Conservation (phyloP, 1,140 invertebrate genomes). For the Pentalonia nigronervosa region DNA sequence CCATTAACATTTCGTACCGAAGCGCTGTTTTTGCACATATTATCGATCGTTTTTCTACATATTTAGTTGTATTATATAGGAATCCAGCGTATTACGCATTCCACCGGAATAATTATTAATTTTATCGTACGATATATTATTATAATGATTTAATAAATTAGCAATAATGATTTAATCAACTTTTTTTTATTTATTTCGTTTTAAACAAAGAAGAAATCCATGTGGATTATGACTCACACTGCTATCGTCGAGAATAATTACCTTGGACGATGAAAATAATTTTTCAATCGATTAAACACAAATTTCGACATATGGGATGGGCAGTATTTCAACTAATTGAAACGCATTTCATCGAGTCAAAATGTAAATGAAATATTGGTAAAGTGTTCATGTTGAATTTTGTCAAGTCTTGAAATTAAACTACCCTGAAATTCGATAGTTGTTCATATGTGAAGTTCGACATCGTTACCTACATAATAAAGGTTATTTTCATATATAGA, state of each 20-base stretch:
- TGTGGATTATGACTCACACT: not conserved
- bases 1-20: not conserved
- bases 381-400: too few species aligned
- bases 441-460: not conserved
- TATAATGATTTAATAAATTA: not conserved
- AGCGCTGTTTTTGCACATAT: not conserved
- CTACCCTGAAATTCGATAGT: not conserved
- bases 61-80: not conserved
- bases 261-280: not conserved
- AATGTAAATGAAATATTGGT: not conserved
- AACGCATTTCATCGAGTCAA: too few species aligned
- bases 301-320: not conserved
- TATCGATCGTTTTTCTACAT: not conserved
- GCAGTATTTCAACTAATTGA: not conserved
- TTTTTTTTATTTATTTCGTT: not conserved
- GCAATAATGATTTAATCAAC: not conserved
- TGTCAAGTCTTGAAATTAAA: not conserved
- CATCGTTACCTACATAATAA: not conserved
- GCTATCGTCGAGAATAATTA: not conserved
- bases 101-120: not conserved
- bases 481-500: not conserved
- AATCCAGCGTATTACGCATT: not conserved
- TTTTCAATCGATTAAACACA: slow-evolving; percentile 8
- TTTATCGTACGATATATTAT: not conserved
- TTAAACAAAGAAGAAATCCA: not conserved